phyloP scores from a whole-genome alignment of 2,113 vertebrate genomes.

The Opisthocomus hoazin region DNA sequence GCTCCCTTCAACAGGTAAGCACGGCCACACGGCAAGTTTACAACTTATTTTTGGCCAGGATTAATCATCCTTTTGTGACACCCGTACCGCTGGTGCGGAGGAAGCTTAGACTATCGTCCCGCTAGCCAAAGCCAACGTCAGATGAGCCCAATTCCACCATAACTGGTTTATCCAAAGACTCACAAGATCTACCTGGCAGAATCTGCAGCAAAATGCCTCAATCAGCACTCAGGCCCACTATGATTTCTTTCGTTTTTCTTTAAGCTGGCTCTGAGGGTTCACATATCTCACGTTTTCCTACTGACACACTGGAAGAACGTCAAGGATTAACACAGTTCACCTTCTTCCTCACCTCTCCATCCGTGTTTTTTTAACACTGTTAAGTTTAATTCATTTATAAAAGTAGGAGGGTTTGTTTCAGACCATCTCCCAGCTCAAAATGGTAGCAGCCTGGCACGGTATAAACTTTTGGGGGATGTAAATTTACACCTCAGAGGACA shows the following conservation, averaged over 20 bases:
- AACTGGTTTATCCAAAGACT: background rate
- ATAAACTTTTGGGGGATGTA: background rate
- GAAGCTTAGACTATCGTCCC: background rate
- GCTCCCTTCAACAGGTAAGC: background rate
- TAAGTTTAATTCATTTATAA: background rate
- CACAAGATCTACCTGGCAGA: background rate
- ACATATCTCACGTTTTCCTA: background rate
- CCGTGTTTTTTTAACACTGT: background rate
- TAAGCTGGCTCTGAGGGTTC: background rate
- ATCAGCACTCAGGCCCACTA: background rate
- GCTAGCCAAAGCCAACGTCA: background rate
- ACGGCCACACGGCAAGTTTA: background rate
- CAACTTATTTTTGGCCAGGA: background rate
- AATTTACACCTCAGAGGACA: background rate
- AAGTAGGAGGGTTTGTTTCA: background rate
- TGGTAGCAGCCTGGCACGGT: background rate
- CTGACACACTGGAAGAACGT: background rate
- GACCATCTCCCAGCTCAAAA: background rate
- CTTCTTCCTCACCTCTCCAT: background rate
- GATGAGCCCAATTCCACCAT: background rate
- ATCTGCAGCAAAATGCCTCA: background rate
- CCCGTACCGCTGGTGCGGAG: accelerated
- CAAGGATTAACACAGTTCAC: background rate
- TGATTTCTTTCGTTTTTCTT: background rate
- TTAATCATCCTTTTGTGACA: background rate